A percentile compares a stretch with the other conserved stretches of the same genome.
Evolutionary conservation across 2,113 vertebrate species (phyloP).

Genomic region (Carlito syrichta): DNA sequence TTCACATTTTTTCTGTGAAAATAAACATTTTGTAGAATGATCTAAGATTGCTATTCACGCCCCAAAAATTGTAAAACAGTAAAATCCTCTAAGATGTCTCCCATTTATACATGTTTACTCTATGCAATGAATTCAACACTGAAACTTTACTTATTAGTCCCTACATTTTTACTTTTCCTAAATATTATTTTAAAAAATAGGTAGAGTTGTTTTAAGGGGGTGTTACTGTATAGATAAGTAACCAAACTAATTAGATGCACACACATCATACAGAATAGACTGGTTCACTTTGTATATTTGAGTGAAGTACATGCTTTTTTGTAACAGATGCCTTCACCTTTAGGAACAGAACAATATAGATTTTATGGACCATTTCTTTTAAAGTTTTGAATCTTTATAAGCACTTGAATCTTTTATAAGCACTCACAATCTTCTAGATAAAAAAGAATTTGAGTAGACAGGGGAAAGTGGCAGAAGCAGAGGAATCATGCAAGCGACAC

Average conservation of each 20-base stretch:
- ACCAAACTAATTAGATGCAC: neutral
- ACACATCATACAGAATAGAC: neutral
- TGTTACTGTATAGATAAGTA: neutral
- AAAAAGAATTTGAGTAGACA: neutral
- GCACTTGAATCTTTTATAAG: neutral
- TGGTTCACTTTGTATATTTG: neutral
- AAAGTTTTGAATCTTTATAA: neutral
- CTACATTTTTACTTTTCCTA: neutral
- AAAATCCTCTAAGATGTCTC: neutral
- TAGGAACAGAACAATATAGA: neutral
- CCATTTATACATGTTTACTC: neutral
- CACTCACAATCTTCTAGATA: neutral
- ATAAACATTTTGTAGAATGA: neutral
- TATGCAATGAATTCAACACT: neutral
- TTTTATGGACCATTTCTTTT: neutral
- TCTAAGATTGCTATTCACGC: neutral
- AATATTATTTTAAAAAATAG: neutral
- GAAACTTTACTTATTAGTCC: neutral
- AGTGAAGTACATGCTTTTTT: neutral
- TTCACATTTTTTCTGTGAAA: slow-evolving; percentile 24
- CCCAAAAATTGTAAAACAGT: neutral
- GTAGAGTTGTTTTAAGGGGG: neutral
- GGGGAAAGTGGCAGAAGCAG: neutral
- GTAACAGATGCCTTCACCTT: neutral
- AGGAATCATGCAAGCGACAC: neutral